These are phyloP conservation scores for Loxodonta africana DNA, from an alignment of 2,113 vertebrate genomes.

Conservation along the genomic window DNA sequence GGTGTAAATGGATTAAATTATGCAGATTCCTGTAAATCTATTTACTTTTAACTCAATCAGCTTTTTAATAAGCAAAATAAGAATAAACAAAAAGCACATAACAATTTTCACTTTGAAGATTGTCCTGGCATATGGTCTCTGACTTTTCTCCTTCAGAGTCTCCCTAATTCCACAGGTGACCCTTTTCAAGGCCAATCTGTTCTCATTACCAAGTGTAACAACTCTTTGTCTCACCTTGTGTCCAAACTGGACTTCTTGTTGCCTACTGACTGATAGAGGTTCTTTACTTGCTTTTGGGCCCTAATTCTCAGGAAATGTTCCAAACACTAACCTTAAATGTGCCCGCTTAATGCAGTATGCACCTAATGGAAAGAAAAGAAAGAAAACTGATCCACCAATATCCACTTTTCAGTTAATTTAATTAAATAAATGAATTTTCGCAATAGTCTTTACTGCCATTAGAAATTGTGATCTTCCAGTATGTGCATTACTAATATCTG, in stretches of 20 bases:
- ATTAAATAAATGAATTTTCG: slow-evolving; percentile 74
- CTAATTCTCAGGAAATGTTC: slow-evolving; percentile 79
- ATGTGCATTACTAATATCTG: slow-evolving; percentile 56
- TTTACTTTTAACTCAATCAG: no score
- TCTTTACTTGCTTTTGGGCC: slow-evolving; percentile 67
- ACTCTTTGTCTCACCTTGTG: not conserved
- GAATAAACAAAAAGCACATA: not conserved
- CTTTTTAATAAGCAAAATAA: no score
- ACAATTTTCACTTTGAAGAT: no score
- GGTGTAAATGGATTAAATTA: no score
- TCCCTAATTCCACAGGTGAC: not conserved
- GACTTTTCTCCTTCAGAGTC: not conserved
- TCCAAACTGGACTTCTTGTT: not conserved
- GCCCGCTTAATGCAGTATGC: slow-evolving; percentile 10
- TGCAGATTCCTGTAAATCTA: no score
- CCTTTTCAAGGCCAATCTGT: not conserved
- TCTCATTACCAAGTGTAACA: not conserved
- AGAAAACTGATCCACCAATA: slow-evolving; percentile 75
- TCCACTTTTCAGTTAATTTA: slow-evolving; percentile 84
- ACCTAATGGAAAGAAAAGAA: not conserved
- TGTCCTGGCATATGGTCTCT: not conserved
- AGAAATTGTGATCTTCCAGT: slow-evolving; percentile 72
- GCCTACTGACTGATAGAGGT: not conserved
- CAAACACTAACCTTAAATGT: slow-evolving; percentile 80
- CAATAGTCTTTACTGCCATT: slow-evolving; percentile 72